Base-by-base conservation (phyloP, 2,888 invertebrate genomes). In the Oasisia sp. region DNA sequence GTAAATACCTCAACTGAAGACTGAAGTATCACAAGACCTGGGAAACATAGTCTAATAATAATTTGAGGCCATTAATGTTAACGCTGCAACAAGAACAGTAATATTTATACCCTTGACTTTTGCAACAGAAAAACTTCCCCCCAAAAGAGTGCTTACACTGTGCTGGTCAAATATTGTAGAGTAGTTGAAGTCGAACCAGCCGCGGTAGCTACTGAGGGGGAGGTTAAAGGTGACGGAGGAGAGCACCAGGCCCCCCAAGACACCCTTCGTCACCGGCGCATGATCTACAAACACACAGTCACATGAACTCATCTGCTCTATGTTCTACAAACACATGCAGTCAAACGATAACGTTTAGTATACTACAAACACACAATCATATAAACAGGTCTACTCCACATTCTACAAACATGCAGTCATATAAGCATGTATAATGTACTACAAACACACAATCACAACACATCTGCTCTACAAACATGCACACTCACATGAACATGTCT, bases 181-280 rank as follows among this genome's bases (percentile, higher is more conserved):
- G 58, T 89, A 93, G 19, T 91, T 91, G 89, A 74, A 93, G 32
- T n/a, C 56, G 74, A 93, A 93, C 91, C 91, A 91, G 56, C 91
- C 91, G 89, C 74, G 74, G 74, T 74, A 93, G n/a, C 90, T 92
- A 27, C 92, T 92, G 19, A 93, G 91, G 7, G 93, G 93, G 9
- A 93, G 91, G 38, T 91, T 93, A 44, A 93, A 91, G 8, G 93
- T 92, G 14, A 93, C 93, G 0, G 93, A 92, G 32, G 92, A 44
- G n/a, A 93, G 92, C 32, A 93, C 92, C 27, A 93, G 91, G 12
- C 89, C 58, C 12, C 93, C 92, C 32, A 93, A 38, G 27, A 93
- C 44, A 27, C 92, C 93, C 89, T 93, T 93, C 27, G 93, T 93
- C 19, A 93, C 92, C 44, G 93, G 92, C 11, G 93, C 91, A 89